phyloP scores from a whole-genome alignment of 2,888 invertebrate genomes.

The Frankliniella fusca region DNA sequence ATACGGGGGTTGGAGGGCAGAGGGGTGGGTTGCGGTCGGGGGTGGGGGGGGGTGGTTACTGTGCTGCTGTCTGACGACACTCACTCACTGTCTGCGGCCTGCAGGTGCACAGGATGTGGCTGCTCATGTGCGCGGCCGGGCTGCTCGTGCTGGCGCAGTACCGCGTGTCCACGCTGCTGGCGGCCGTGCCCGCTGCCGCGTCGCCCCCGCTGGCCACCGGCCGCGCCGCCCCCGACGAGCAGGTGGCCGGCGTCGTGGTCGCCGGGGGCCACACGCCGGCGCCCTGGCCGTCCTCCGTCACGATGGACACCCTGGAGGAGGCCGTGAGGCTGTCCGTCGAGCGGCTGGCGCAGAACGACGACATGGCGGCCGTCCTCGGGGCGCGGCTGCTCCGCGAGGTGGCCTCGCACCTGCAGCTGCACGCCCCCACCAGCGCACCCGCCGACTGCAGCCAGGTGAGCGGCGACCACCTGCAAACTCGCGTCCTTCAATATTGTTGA shows the following conservation, averaged over 20 bases:
- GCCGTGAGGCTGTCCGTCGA: not conserved
- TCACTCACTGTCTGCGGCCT: not conserved
- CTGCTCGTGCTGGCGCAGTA: conserved; percentile 63
- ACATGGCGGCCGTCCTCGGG: conserved; percentile 23
- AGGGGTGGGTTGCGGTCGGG: too few species aligned
- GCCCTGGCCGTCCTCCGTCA: not conserved
- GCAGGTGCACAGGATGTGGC: conserved; percentile 54
- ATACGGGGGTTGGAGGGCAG: too few species aligned
- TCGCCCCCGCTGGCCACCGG: conserved; percentile 43
- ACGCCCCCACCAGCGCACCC: not conserved
- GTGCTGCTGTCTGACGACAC: not conserved
- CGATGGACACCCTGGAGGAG: not conserved
- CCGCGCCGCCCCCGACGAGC: conserved; percentile 26
- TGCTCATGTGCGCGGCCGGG: conserved; percentile 59
- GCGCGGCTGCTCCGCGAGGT: conserved; percentile 27
- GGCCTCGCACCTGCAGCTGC: conserved; percentile 17
- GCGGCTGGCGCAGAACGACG: conserved; percentile 23
- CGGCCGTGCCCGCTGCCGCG: conserved; percentile 40
- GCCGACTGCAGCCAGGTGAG: not conserved
- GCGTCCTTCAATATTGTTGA: too few species aligned
- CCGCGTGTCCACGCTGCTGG: conserved; percentile 52
- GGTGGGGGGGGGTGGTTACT: not conserved
- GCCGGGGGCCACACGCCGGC: not conserved
- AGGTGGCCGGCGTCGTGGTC: not conserved
- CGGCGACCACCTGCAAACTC: too few species aligned